Conservation (phyloP, 2,888 invertebrate species). For the Agriopis aurantiaria region DNA sequence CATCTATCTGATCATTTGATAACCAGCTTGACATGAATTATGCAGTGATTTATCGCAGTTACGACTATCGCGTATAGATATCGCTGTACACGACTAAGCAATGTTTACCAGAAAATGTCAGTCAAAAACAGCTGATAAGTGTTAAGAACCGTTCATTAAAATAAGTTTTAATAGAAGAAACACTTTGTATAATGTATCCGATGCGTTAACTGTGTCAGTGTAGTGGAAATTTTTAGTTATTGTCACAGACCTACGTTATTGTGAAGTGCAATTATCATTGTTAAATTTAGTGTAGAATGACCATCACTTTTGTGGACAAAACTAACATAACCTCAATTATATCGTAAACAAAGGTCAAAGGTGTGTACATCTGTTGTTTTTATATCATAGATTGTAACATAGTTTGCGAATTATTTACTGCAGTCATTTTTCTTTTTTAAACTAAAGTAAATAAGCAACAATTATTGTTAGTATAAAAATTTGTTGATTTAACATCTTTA, state of each 20-base stretch:
- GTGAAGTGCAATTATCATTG: neutral
- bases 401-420: neutral
- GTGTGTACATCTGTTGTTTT: conserved; percentile 32
- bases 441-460: too few relatives aligned
- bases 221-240: conserved; percentile 20
- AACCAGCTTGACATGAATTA: conserved; percentile 20
- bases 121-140: conserved; percentile 42
- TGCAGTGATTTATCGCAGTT: conserved; percentile 19
- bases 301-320: conserved; percentile 28
- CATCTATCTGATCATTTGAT: conserved; percentile 33
- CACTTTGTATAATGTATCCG: conserved; percentile 22
- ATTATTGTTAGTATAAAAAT: too few relatives aligned
- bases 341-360: conserved; percentile 47
- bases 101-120: conserved; percentile 29
- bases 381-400: neutral
- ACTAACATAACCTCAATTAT: conserved; percentile 56
- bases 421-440: neutral
- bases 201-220: conserved; percentile 29
- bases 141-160: conserved; percentile 19
- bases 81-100: conserved; percentile 16
- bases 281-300: conserved; percentile 18
- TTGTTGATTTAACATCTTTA: too few relatives aligned
- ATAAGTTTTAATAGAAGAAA: conserved; percentile 19
- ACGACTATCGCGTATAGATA: conserved; percentile 26
- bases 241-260: neutral